Evolutionary conservation across 2,113 vertebrate species (phyloP), one percentile per base, ranked within the genome.

Genomic region (Lophochroa leadbeateri): DNA sequence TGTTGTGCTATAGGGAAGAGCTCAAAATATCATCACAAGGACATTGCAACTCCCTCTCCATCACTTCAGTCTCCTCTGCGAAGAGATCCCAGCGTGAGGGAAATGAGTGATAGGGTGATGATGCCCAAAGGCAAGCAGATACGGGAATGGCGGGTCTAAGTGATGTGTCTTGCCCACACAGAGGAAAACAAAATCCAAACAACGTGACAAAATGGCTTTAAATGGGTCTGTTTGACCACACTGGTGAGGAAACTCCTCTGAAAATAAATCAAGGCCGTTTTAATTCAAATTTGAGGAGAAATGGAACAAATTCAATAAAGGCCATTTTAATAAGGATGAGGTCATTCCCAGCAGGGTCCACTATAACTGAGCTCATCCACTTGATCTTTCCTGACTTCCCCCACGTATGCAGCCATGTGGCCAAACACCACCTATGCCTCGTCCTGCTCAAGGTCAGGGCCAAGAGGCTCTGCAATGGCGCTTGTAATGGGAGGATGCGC

Each of bases 41-140:
- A 7, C 41, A 33, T 0, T 61, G 50, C 11, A 33, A 4, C 44
- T 92, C 58, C 91, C 17, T 39, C 65, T 77, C 21, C 64, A 23
- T n/a, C 10, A 0, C 16, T 80, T 8, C 43, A 58, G 67, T 13
- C 20, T 33, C 81, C 41, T 67, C 46, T 37, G 64, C 44, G 44
- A 64, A 50, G 55, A n/a, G 21, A 46, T 11, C 24, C 9, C 4
- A 7, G 61, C 0, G 0, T 3, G 23, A 8, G 43, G n/a, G 17
- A 17, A 79, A 35, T 9, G 69, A 80, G 28, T 5, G 24, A 33
- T 15, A 70, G 69, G 13, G 39, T 33, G 61, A 17, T 18, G 50
- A 75, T 43, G 7, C 49, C 65, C 87, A 47, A 39, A 86, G 64
- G 44, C 18, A 29, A 78, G 82, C 33, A 81, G 85, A 43, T 46